Base-by-base conservation (phyloP, 1,140 invertebrate genomes). In the Riptortus pedestris region DNA sequence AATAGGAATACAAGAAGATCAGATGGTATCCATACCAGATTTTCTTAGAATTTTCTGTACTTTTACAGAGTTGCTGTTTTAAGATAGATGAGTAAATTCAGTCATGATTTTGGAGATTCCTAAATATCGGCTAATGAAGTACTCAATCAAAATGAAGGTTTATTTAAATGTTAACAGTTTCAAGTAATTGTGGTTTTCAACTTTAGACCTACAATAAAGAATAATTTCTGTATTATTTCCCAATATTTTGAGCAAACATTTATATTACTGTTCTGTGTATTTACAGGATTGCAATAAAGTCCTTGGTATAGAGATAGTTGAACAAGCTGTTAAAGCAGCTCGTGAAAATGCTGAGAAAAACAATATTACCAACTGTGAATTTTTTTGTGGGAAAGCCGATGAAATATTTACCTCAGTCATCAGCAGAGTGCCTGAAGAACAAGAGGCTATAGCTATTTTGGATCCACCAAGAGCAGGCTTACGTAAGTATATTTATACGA, bases 391-490 rank as follows among this genome's bases (percentile, higher is more conserved):
- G 0, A 90, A 88, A 76, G 95, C 94, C 7, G 94, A 99, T 78
- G 86, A 93, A 71, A 83, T 90, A 33, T 80, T 98, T 67, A 79
- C 81, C 1, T 80, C 84, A 9, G 82, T 92, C 22, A 79, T 87
- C 67, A 79, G 79, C 2, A 75, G 83, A 70, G 78, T 80, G 1
- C 69, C 73, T 1, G 74, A 74, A 18, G 79, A 80, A 0, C 64
- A 67, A 26, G 26, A 55, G 24, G 77, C 96, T n/a, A 81, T 96
- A 45, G 96, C 93, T 1, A 81, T 98, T 52, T 86, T 98, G 0
- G 96, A 99, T 80, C 96, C 96, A n/a, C 96, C 96, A 0, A 80
- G 96, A 71, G 87, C 90, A 65, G 95, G 95, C 14, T 75, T 98
- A 67, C 91, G 87, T 89, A 77, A 82, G 85, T 80, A 24, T 9